Percentiles rank a stretch among this genome's conserved stretches.
phyloP scores from a whole-genome alignment of 1,140 invertebrate species.

The Phymastichus coffea region DNA sequence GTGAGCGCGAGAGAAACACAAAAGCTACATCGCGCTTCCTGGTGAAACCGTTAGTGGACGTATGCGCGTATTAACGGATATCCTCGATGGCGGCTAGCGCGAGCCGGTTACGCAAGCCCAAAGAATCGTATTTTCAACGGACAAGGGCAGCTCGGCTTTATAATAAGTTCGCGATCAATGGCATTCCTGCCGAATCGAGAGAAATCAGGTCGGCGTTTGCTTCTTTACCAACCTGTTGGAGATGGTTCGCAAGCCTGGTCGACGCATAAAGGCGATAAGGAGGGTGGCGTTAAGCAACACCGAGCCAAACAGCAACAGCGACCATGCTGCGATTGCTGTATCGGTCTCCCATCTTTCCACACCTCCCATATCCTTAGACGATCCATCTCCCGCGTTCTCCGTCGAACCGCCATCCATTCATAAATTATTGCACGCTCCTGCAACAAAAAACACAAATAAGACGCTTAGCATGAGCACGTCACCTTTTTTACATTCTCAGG shows the following conservation, averaged over 20 bases:
- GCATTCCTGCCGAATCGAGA: too few species aligned
- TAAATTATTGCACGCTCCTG: slow-evolving; percentile 51
- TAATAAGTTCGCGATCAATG: too few species aligned
- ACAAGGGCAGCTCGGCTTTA: too few species aligned
- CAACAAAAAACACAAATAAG: too few species aligned
- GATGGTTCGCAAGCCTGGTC: slow-evolving; percentile 61
- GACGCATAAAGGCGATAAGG: slow-evolving; percentile 61
- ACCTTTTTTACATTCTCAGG: too few species aligned
- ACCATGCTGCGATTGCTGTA: slow-evolving; percentile 46
- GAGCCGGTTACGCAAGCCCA: too few species aligned
- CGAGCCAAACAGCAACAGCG: slow-evolving; percentile 47
- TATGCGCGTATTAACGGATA: too few species aligned
- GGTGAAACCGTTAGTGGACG: too few species aligned
- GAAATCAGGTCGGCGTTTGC: not conserved
- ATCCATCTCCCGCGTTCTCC: slow-evolving; percentile 44
- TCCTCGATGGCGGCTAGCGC: too few species aligned
- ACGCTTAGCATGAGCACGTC: not conserved
- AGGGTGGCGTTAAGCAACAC: slow-evolving; percentile 53
- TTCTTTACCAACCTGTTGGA: slow-evolving; percentile 59
- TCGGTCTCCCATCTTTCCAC: slow-evolving; percentile 49
- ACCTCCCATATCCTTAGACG: slow-evolving; percentile 46
- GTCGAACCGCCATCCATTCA: slow-evolving; percentile 57
- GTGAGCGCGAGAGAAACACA: too few species aligned
- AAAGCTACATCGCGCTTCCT: too few species aligned
- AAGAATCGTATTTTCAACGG: too few species aligned